A percentile compares a stretch with the other conserved stretches of the same genome.
Conservation (phyloP, 2,888 invertebrate genomes). For the Nomada lathburiana region DNA sequence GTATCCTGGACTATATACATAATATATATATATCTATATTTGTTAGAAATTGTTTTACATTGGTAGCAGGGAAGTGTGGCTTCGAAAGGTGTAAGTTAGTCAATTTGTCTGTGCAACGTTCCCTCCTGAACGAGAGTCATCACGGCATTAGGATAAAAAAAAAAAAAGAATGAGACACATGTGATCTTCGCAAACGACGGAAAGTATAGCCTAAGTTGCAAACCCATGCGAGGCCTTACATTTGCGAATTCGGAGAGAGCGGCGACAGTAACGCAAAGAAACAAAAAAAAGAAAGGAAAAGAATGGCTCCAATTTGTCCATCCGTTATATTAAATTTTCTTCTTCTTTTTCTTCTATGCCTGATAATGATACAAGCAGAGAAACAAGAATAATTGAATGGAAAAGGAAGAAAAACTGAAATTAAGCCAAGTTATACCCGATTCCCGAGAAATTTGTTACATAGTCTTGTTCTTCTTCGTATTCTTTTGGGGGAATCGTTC, state of each 20-base stretch:
- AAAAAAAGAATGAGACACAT: conserved; percentile 14
- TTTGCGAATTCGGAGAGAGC: conserved; percentile 59
- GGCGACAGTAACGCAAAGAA: background rate
- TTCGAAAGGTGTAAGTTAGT: conserved; percentile 30
- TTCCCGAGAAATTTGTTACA: background rate
- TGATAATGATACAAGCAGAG: background rate
- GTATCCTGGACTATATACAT: conserved; percentile 23
- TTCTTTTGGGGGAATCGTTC: conserved; percentile 21
- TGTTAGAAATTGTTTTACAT: conserved; percentile 31
- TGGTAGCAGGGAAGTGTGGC: background rate
- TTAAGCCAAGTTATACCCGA: background rate
- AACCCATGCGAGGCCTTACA: conserved; percentile 72
- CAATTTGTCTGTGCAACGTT: conserved; percentile 36
- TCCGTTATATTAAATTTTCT: conserved; percentile 20
- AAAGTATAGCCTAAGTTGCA: conserved; percentile 72
- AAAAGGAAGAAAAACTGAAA: background rate
- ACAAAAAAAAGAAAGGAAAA: background rate
- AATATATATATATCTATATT: conserved; percentile 14
- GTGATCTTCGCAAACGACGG: conserved; percentile 68
- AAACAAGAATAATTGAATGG: background rate
- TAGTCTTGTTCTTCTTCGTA: background rate
- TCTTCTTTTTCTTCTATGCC: background rate
- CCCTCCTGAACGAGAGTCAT: conserved; percentile 29
- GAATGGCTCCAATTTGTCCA: conserved; percentile 4
- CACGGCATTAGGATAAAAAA: conserved; percentile 17